phyloP scores from a whole-genome alignment of 1,140 invertebrate species.

The Hetaerina americana region DNA sequence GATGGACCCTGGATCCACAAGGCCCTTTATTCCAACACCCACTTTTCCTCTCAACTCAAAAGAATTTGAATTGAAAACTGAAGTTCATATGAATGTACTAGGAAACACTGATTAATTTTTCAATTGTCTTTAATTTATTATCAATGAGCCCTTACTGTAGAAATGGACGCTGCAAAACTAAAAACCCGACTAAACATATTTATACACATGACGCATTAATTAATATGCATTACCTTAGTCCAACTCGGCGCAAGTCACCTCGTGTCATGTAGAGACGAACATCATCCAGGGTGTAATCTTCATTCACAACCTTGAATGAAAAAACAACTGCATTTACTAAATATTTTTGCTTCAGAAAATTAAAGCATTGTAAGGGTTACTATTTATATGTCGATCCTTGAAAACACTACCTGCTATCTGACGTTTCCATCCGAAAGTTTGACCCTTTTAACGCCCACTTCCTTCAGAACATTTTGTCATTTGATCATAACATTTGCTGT shows the following conservation, averaged over 20 bases:
- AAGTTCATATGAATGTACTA: neutral
- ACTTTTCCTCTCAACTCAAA: no score
- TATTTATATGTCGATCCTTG: slow-evolving; percentile 7
- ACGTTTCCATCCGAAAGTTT: slow-evolving; percentile 3
- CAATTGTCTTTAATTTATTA: neutral
- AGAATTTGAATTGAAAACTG: neutral
- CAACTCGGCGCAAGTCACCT: slow-evolving; percentile 59
- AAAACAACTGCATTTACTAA: slow-evolving; percentile 24
- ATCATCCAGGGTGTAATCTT: slow-evolving; percentile 68
- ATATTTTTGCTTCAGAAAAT: slow-evolving; percentile 21
- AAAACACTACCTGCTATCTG: neutral
- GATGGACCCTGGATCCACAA: no score
- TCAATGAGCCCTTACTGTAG: neutral
- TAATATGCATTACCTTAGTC: slow-evolving; percentile 45
- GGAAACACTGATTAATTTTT: neutral
- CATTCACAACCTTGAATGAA: slow-evolving; percentile 45
- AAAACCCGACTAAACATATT: neutral
- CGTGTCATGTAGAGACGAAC: slow-evolving; percentile 55
- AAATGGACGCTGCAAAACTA: slow-evolving; percentile 11
- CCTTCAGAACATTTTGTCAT: neutral
- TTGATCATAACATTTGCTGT: neutral
- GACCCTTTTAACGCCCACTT: no score
- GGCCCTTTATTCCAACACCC: no score
- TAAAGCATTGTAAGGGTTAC: slow-evolving; percentile 14
- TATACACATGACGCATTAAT: no score